phyloP scores from a whole-genome alignment of 2,113 vertebrate genomes.

The Sus scrofa region T2T-Sscrofa CM000816.6:49095501-49096000 shows the following conservation, averaged over 20 bases:
- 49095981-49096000: no score
- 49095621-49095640: slow-evolving; percentile 4
- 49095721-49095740: neutral
- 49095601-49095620: neutral
- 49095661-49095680: neutral
- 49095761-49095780: no score
- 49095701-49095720: neutral
- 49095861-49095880: no score
- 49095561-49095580: neutral
- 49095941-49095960: no score
- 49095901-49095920: no score
- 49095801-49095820: no score
- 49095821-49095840: no score
- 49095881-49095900: no score
- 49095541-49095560: slow-evolving; percentile 34
- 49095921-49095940: no score
- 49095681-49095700: neutral
- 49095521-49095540: neutral
- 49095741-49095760: neutral
- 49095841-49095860: no score
- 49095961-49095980: no score
- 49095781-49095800: no score
- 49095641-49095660: neutral
- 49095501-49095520: neutral
- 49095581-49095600: neutral